Conservation (phyloP, 1,140 invertebrate genomes). For the Drosophila sulfurigaster region DNA sequence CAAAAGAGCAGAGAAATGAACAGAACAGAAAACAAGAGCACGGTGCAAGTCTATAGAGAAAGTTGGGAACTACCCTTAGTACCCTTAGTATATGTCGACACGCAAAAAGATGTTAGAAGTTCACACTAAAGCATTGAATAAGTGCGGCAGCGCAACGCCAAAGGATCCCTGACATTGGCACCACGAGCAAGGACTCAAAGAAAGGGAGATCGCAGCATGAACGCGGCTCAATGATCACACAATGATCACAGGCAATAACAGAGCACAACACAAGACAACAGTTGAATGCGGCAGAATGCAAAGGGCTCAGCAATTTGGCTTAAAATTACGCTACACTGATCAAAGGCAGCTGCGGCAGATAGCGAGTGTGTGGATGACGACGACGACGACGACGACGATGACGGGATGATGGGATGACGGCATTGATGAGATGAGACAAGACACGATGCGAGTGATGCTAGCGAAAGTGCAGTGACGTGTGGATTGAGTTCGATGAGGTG, state of each 20-base stretch:
- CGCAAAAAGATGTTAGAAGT: conserved; percentile 68
- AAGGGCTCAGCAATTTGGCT: conserved; percentile 75
- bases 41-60: background rate
- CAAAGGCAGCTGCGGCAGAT: conserved; percentile 74
- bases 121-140: conserved; percentile 80
- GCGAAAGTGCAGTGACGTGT: conserved; percentile 81
- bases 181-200: conserved; percentile 26
- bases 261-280: too few relatives aligned
- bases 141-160: conserved; percentile 68
- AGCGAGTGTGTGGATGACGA: conserved; percentile 57
- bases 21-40: background rate
- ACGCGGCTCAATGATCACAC: conserved; percentile 1
- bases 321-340: conserved; percentile 83
- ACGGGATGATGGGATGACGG: conserved; percentile 25
- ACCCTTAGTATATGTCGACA: background rate
- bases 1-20: conserved; percentile 66
- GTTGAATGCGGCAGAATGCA: conserved; percentile 47
- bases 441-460: conserved; percentile 25
- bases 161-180: conserved; percentile 73
- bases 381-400: conserved; percentile 49
- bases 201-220: conserved; percentile 39
- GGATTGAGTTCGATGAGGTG: conserved; percentile 40
- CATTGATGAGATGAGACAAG: conserved; percentile 8
- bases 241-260: background rate
- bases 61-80: conserved; percentile 18